Base-by-base conservation (phyloP, 2,113 vertebrate species). In the Spermophilus dauricus region DNA sequence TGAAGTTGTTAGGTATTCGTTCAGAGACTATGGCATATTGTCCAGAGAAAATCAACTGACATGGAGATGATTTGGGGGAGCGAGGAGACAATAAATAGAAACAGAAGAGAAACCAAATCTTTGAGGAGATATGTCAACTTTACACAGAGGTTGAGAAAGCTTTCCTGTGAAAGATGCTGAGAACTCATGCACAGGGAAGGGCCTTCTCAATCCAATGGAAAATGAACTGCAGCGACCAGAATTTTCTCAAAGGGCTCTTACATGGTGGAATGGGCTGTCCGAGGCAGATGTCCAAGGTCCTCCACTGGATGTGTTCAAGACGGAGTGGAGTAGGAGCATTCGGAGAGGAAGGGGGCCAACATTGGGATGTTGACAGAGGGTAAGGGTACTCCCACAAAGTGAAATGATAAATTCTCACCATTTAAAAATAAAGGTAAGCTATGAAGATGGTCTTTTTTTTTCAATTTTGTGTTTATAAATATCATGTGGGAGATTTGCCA, bases 371-470 rank as follows among this genome's bases (percentile, higher is more conserved):
- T 37, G 8, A 65, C n/a, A 89, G 67, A 61, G 12, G 7, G 16
- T 18, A n/a, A n/a, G 67, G 16, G 32, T 34, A 13, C 67, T 69
- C 32, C 34, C 48, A 30, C 65, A 34, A 86, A 77, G 10, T 22
- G 37, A 92, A 61, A 67, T 51, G 30, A 87, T 67, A 92, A 37
- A 37, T 30, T 75, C 5, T 73, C 4, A 30, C 3, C 45, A 91
- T 88, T 96, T 37, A 10, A 85, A 48, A 70, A 53, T 69, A 86
- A 70, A 89, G 4, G 48, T 20, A 48, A 18, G 6, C 37, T 77
- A 73, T 32, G n/a, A 88, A 69, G 22, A 61, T 6, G 72, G 10
- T 75, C 37, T 45, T 91, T 91, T 91, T 86, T 67, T 91, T 86
- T 56, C 45, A 87, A 20, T 63, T 17, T 67, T 42, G 28, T 88